These are phyloP conservation scores for Alouatta palliata DNA, from an alignment of 2,113 vertebrate genomes.

Conservation along the genomic window DNA sequence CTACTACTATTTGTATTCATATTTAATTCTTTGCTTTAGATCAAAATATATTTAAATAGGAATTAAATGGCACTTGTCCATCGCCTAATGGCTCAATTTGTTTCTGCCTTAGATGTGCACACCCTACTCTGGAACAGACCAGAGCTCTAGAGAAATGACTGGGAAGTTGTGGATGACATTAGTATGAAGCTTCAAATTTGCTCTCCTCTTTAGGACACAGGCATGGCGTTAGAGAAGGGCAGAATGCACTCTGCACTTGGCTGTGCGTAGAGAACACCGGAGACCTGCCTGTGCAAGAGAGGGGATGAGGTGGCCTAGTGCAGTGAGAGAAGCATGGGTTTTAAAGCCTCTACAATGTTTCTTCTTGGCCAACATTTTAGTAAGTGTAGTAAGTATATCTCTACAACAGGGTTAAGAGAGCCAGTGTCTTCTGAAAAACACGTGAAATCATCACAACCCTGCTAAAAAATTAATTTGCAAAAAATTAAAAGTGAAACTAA, in stretches of 20 bases:
- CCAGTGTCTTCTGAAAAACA: background rate
- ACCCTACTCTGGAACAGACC: background rate
- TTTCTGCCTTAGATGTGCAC: background rate
- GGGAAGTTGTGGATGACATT: background rate
- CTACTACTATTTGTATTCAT: background rate
- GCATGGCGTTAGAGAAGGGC: background rate
- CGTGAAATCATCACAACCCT: background rate
- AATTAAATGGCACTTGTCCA: background rate
- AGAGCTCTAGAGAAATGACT: background rate
- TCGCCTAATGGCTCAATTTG: background rate
- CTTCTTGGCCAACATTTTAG: background rate
- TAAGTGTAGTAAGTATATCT: background rate
- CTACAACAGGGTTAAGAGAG: background rate
- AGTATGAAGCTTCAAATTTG: background rate
- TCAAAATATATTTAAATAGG: background rate
- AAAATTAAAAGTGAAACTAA: conserved; percentile 30
- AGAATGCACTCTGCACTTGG: background rate
- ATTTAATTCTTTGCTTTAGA: background rate
- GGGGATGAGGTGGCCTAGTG: background rate
- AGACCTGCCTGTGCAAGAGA: background rate
- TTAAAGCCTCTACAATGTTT: background rate
- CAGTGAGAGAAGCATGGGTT: background rate
- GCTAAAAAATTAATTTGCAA: conserved; percentile 9
- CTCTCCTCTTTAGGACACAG: background rate
- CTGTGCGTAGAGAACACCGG: background rate